Base-by-base conservation (phyloP, 2,797 vertebrate genomes). In the Notamacropus eugenii region DNA sequence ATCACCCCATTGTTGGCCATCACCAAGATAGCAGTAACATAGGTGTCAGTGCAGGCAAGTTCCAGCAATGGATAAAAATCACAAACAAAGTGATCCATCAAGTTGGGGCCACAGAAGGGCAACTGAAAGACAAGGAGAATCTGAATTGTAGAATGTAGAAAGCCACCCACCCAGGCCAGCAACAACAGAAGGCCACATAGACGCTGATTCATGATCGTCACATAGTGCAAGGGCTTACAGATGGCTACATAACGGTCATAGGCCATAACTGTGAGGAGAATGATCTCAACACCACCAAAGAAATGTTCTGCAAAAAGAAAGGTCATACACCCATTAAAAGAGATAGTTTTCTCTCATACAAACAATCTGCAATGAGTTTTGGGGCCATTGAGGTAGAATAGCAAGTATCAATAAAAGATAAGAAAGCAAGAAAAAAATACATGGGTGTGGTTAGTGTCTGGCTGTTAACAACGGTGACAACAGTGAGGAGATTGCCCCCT, bases 391-490 rank as follows among this genome's bases (percentile, higher is more conserved):
- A 55, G 55, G 55, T 55, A 16, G 55, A 98, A 40, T 98, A 97
- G 4, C 97, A 95, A 24, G 95, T 97, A 4, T 98, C 98, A 67
- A 97, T 67, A 56, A 97, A 95, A 5, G 98, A 98, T 0, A 98
- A 34, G n/a, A 97, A 96, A 34, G 93, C 97, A 28, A 98, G 90
- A 40, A 98, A 98, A 93, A 97, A 97, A 62, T 98, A 98, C 98
- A 98, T 97, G 3, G 98, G 98, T 5, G 96, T 97, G 54, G 93
- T 90, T 56, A 97, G 95, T 1, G 13, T 59, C 5, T 93, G 46
- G 40, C 94, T 97, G 10, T 14, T 90, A 3, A 52, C 50, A n/a
- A 97, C 16, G 0, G 97, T 97, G 55, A 96, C 59, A 55, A 97
- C 50, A 28, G 97, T 97, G 54, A 98, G 90, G 87, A 94, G 40